phyloP scores from a whole-genome alignment of 2,113 vertebrate species.

The Rhodinocichla rosea region DNA sequence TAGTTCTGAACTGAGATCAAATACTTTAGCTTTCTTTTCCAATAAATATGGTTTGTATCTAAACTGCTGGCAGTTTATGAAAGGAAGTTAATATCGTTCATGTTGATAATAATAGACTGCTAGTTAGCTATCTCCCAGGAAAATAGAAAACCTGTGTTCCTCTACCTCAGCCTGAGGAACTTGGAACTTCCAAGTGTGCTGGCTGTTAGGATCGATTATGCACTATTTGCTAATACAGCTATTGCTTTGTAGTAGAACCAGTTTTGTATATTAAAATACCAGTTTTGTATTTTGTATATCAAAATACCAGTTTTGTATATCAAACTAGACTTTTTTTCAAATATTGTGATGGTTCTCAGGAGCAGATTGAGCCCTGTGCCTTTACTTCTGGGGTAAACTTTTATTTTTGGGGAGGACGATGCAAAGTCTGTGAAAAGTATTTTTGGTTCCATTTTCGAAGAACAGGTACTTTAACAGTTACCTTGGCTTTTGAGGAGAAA shows the following conservation, averaged over 20 bases:
- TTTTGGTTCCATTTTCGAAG: background rate
- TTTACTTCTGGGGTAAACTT: background rate
- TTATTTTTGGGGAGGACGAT: background rate
- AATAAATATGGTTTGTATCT: background rate
- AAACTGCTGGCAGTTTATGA: background rate
- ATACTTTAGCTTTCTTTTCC: background rate
- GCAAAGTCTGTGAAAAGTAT: background rate
- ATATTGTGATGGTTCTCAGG: background rate
- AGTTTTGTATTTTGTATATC: background rate
- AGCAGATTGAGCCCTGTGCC: background rate
- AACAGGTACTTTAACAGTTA: background rate
- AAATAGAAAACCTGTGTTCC: background rate
- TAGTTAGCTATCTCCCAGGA: background rate
- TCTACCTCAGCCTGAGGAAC: background rate
- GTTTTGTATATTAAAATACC: background rate
- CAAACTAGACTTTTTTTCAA: background rate
- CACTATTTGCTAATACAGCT: background rate
- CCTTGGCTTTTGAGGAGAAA: background rate
- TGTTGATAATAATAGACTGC: background rate
- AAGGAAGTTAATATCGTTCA: background rate
- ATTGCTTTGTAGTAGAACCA: background rate
- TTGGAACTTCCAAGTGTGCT: background rate
- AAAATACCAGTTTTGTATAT: background rate
- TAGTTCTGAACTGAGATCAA: background rate
- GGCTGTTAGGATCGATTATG: background rate